Evolutionary conservation across 2,113 vertebrate genomes (phyloP).

Genomic region (Urocolius indicus): DNA sequence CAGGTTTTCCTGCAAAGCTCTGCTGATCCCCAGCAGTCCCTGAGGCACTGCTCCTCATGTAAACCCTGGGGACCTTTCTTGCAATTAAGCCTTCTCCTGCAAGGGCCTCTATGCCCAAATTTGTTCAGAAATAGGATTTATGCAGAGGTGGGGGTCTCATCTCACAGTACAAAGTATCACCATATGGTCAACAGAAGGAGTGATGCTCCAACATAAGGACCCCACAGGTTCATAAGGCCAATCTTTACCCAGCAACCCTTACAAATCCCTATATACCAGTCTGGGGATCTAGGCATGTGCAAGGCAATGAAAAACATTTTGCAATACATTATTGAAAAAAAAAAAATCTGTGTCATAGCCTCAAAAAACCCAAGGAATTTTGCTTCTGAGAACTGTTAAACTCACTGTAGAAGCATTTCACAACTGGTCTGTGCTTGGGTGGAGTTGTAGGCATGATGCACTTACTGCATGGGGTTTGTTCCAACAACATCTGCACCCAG

Average conservation of each 20-base stretch:
- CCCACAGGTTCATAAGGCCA: not conserved
- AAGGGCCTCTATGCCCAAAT: not conserved
- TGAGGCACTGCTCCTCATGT: not conserved
- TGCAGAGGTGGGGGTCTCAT: too few species aligned
- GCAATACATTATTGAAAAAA: not conserved
- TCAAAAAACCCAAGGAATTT: not conserved
- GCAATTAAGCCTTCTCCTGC: not conserved
- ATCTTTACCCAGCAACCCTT: not conserved
- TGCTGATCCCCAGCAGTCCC: not conserved
- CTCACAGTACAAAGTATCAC: not conserved
- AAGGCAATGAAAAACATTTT: not conserved
- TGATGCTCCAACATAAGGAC: not conserved
- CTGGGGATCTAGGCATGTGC: not conserved
- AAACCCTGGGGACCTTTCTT: not conserved
- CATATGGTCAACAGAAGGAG: not conserved
- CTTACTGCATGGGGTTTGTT: not conserved
- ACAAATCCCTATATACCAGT: not conserved
- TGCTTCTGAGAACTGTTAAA: not conserved
- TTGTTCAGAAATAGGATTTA: not conserved
- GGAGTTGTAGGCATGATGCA: not conserved
- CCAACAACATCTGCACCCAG: not conserved
- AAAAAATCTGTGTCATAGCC: not conserved
- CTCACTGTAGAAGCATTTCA: not conserved
- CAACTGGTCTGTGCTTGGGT: not conserved
- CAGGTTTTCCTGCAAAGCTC: conserved; percentile 38